Percentiles rank a stretch among this genome's conserved stretches.
Evolutionary conservation across 2,888 invertebrate species (phyloP).

Genomic region (Ormia ochracea): DNA sequence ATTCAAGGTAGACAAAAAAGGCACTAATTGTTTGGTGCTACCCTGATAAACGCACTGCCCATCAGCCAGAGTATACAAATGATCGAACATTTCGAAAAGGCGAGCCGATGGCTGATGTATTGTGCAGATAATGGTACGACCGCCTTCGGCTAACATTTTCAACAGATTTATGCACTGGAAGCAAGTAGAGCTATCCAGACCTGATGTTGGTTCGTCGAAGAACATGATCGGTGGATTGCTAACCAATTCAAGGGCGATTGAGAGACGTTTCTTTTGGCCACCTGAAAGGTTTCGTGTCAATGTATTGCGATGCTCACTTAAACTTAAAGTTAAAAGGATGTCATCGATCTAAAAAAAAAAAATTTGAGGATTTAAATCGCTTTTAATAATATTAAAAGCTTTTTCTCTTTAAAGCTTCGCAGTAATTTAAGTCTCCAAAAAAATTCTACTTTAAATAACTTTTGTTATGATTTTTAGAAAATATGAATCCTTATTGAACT

Average conservation of each 20-base stretch:
- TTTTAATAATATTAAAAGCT: neutral
- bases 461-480: no score
- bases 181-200: conserved; percentile 95
- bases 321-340: conserved; percentile 91
- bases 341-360: conserved; percentile 86
- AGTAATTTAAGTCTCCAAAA: no score
- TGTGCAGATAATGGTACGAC: conserved; percentile 95
- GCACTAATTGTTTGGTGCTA: conserved; percentile 88
- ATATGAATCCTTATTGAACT: no score
- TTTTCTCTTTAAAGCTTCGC: no score
- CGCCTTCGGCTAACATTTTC: conserved; percentile 91
- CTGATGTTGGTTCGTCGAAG: conserved; percentile 98
- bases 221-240: conserved; percentile 99
- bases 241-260: conserved; percentile 94
- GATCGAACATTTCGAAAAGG: conserved; percentile 97
- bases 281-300: conserved; percentile 95
- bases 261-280: conserved; percentile 95
- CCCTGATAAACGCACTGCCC: conserved; percentile 97
- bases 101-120: conserved; percentile 96
- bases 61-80: conserved; percentile 94
- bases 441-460: no score
- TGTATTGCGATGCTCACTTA: conserved; percentile 91
- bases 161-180: conserved; percentile 94
- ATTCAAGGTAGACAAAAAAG: conserved; percentile 87
- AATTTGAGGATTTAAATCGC: neutral